phyloP scores from a whole-genome alignment of 2,113 vertebrate species.

The Macquaria australasica region DNA sequence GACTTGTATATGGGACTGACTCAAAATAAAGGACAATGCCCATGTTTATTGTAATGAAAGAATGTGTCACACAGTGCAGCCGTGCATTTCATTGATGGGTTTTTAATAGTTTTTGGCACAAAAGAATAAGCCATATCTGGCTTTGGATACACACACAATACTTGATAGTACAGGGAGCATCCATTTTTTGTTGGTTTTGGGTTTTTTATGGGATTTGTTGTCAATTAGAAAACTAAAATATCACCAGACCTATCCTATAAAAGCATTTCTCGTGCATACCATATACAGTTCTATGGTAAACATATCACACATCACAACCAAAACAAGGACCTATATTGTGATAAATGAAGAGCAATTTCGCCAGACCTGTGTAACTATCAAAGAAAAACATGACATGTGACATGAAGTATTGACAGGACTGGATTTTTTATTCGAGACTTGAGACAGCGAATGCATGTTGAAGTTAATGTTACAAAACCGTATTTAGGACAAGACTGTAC shows the following conservation, averaged over 20 bases:
- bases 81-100: neutral
- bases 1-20: neutral
- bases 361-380: neutral
- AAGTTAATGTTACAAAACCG: conserved; percentile 74
- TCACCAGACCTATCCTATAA: neutral
- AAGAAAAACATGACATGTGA: conserved; percentile 8
- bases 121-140: neutral
- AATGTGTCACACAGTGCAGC: neutral
- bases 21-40: neutral
- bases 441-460: conserved; percentile 50
- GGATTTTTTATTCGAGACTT: conserved; percentile 64
- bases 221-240: neutral
- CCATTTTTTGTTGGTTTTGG: neutral
- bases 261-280: neutral
- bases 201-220: neutral
- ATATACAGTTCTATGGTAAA: neutral
- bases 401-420: conserved; percentile 13
- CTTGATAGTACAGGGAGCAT: neutral
- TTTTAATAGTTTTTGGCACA: neutral
- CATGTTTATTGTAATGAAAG: neutral
- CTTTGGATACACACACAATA: neutral
- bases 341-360: neutral
- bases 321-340: neutral
- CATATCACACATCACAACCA: neutral
- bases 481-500: conserved; percentile 48